Conservation (phyloP, 2,113 vertebrate genomes). For the Eira barbara region DNA sequence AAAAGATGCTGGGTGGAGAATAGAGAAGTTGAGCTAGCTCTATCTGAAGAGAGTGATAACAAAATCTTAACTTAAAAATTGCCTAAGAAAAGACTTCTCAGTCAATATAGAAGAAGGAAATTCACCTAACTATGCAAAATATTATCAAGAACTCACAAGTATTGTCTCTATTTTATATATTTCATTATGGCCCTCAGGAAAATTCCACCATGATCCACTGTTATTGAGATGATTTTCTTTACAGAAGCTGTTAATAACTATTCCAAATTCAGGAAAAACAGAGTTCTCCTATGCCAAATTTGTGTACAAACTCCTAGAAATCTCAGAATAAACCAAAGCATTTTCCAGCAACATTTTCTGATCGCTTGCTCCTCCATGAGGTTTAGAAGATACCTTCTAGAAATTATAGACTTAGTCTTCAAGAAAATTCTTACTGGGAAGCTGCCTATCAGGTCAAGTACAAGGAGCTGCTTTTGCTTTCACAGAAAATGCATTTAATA, state of each 20-base stretch:
- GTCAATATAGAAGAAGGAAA: background rate
- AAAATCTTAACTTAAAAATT: slow-evolving; percentile 29
- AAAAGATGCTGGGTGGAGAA: background rate
- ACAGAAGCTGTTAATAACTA: slow-evolving; percentile 15
- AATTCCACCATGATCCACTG: background rate
- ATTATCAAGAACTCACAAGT: background rate
- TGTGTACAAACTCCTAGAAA: background rate
- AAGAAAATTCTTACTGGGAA: background rate
- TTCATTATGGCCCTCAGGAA: background rate
- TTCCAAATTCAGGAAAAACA: background rate
- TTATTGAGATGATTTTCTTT: background rate
- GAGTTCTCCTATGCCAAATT: background rate
- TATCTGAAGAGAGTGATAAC: background rate
- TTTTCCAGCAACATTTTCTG: background rate
- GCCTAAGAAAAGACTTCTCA: background rate
- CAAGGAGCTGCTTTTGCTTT: background rate
- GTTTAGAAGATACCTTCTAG: background rate
- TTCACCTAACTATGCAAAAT: background rate
- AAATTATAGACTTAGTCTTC: background rate
- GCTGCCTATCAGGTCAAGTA: background rate
- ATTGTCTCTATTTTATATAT: background rate
- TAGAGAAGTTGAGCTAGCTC: background rate
- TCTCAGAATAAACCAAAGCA: background rate
- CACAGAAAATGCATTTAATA: slow-evolving; percentile 19
- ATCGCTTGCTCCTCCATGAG: slow-evolving; percentile 26